Conservation (phyloP, 2,888 invertebrate species). For the Pachliopta kotzebuea region DNA sequence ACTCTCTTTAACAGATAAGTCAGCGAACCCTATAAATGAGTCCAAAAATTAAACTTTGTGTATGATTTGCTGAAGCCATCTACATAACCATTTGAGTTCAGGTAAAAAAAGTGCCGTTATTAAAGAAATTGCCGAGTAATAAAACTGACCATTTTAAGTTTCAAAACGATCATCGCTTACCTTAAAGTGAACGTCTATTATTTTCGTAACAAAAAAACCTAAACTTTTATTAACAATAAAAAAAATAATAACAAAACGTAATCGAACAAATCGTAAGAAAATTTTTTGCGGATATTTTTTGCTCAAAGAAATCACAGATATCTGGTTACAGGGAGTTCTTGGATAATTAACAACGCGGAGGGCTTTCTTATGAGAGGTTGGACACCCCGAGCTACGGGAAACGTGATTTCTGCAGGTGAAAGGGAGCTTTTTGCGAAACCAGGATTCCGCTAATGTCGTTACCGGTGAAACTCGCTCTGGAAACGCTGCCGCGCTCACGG, state of each 20-base stretch:
- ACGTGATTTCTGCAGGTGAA: constrained; percentile 56
- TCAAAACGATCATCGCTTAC: no score
- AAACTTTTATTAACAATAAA: background rate
- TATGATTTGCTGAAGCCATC: no score
- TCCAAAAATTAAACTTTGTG: no score
- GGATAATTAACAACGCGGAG: constrained; percentile 48
- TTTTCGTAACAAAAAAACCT: background rate
- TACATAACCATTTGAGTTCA: no score
- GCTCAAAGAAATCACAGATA: constrained; percentile 37
- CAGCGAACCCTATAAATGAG: no score
- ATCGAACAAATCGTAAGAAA: background rate
- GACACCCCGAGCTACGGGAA: constrained; percentile 33
- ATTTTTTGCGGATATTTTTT: constrained; percentile 18
- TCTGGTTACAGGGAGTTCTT: constrained; percentile 43
- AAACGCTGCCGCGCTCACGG: constrained; percentile 7
- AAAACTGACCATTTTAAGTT: no score
- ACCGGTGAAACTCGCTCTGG: constrained; percentile 34
- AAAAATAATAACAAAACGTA: background rate
- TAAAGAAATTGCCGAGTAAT: no score
- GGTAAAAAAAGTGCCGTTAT: no score
- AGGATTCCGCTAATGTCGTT: constrained; percentile 45
- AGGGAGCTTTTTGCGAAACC: constrained; percentile 46
- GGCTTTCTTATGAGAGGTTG: constrained; percentile 39
- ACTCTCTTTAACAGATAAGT: no score
- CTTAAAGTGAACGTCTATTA: no score